Percentiles rank a stretch among this genome's conserved stretches.
Evolutionary conservation across 2,797 vertebrate species (phyloP).

Genomic region (Acanthornis magna): DNA sequence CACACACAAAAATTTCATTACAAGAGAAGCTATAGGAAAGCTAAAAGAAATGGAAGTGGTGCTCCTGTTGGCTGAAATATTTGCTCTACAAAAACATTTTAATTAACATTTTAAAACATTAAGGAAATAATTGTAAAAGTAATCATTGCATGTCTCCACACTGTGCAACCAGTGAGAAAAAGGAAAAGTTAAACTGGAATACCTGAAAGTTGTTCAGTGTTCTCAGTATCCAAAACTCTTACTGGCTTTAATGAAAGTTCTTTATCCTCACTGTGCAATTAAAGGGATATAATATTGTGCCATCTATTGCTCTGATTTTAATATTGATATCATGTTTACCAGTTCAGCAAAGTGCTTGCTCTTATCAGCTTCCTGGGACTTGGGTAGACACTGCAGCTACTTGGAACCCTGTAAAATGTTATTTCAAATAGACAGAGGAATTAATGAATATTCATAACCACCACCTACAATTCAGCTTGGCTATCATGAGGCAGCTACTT

Average conservation of each 20-base stretch:
- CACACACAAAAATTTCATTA: neutral
- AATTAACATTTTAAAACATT: neutral
- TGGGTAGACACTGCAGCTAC: neutral
- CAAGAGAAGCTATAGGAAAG: neutral
- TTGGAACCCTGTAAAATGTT: neutral
- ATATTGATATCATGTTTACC: neutral
- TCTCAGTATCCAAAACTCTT: neutral
- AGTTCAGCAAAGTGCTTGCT: neutral
- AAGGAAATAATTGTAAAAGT: neutral
- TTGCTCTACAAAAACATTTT: neutral
- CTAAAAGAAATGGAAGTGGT: neutral
- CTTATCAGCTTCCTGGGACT: neutral
- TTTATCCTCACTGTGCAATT: neutral
- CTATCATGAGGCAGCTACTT: neutral
- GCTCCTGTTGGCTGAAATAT: neutral
- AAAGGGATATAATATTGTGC: neutral
- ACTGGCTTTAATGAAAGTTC: neutral
- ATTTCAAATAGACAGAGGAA: neutral
- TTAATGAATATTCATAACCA: neutral
- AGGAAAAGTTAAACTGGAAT: neutral
- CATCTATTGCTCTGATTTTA: neutral
- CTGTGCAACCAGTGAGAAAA: neutral
- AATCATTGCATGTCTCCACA: neutral
- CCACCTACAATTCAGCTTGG: neutral
- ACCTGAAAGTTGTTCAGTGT: neutral